Conservation (phyloP, 2,888 invertebrate genomes). For the Campoplex capitator region DNA sequence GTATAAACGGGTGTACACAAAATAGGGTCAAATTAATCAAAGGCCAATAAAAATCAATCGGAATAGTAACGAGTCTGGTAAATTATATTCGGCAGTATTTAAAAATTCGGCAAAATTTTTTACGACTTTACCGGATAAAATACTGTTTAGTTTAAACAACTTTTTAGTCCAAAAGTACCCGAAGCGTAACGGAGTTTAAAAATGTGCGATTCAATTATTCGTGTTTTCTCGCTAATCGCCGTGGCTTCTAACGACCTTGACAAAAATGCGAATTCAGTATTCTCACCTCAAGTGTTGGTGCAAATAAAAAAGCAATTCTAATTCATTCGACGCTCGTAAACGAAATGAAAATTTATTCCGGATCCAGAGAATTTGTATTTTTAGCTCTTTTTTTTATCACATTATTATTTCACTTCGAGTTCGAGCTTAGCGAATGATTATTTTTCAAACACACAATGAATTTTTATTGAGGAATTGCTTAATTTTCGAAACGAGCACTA, state of each 20-base stretch:
- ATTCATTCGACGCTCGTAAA: background rate
- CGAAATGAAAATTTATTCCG: background rate
- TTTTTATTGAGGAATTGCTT: background rate
- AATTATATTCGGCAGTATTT: background rate
- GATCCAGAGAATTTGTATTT: background rate
- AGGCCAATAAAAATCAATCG: conserved; percentile 58
- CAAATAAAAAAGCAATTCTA: background rate
- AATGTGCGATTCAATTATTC: background rate
- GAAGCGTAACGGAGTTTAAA: background rate
- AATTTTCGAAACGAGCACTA: background rate
- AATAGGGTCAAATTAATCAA: conserved; percentile 54
- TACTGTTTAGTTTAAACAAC: background rate
- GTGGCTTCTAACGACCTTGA: conserved; percentile 27
- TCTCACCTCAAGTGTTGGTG: background rate
- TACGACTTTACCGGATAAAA: background rate
- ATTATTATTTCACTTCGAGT: background rate
- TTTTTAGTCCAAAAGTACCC: background rate
- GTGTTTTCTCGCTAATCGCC: background rate
- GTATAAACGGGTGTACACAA: conserved; percentile 8
- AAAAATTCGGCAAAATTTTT: background rate
- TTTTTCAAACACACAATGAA: background rate
- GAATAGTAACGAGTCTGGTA: conserved; percentile 1
- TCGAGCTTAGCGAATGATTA: background rate
- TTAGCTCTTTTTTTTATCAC: background rate
- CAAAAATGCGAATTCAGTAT: conserved; percentile 32